Percentiles rank a stretch among this genome's conserved stretches.
Evolutionary conservation across 2,888 invertebrate genomes (phyloP).

Genomic region (Amphipyra berbera): DNA sequence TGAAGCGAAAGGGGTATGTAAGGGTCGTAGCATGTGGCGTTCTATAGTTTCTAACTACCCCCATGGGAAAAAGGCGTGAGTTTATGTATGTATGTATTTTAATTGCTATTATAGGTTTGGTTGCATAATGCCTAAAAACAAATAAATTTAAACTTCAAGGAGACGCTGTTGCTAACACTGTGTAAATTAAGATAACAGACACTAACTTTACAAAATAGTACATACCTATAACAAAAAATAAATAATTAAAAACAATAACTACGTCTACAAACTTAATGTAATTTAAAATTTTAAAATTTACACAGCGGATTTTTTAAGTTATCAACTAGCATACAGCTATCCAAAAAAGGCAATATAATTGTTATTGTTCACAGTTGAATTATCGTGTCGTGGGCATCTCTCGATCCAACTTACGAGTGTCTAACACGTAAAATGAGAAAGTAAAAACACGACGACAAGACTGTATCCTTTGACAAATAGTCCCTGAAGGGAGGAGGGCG

Average conservation of each 20-base stretch:
- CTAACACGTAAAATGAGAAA: constrained; percentile 67
- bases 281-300: constrained; percentile 7
- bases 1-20: too few relatives aligned
- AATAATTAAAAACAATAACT: background rate
- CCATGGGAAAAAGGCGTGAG: too few relatives aligned
- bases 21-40: too few relatives aligned
- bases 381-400: constrained; percentile 56
- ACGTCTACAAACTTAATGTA: background rate
- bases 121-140: background rate
- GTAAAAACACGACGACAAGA: constrained; percentile 70
- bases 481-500: constrained; percentile 79
- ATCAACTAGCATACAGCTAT: constrained; percentile 7
- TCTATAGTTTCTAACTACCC: too few relatives aligned
- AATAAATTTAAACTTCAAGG: background rate
- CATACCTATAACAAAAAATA: background rate
- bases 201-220: background rate
- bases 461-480: constrained; percentile 85
- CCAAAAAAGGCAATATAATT: constrained; percentile 20
- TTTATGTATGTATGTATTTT: too few relatives aligned
- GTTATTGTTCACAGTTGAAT: constrained; percentile 23
- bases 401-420: constrained; percentile 65
- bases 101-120: background rate
- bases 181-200: background rate
- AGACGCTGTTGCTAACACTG: background rate
- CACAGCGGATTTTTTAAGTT: background rate